A percentile compares a stretch with the other conserved stretches of the same genome.
phyloP scores from a whole-genome alignment of 2,113 vertebrate species.

The Oceanodroma tethys region DNA sequence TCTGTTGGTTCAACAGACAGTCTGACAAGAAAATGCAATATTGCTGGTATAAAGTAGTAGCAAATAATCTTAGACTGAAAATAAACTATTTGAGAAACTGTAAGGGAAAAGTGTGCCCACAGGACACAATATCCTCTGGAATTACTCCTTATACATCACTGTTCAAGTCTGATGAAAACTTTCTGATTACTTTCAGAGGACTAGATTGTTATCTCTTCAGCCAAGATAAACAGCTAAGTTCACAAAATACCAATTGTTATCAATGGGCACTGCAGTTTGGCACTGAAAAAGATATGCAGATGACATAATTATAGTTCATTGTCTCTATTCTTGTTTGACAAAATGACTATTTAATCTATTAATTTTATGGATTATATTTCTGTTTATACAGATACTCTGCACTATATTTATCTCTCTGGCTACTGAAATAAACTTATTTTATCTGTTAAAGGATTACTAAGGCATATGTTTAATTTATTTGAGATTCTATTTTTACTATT shows the following conservation, averaged over 20 bases:
- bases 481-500: neutral
- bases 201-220: neutral
- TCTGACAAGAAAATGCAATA: neutral
- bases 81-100: neutral
- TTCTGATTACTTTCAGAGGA: slow-evolving; percentile 17
- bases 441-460: neutral
- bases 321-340: neutral
- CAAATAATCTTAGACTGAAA: slow-evolving; percentile 15
- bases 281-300: neutral
- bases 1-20: neutral
- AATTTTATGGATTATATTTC: neutral
- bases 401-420: neutral
- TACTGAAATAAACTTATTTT: neutral
- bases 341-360: neutral
- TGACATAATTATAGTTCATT: neutral
- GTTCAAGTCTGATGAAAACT: neutral
- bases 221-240: neutral
- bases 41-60: neutral
- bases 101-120: neutral
- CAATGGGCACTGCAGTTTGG: neutral
- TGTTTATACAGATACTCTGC: neutral
- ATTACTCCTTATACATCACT: slow-evolving; percentile 13
- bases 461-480: neutral
- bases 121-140: slow-evolving; percentile 10
- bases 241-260: neutral